Evolutionary conservation across 30 jellyfish, hydroid and myxozoan genomes (phyloP), one percentile per base, ranked within the genome.

Genomic region (Nemopilema nomurai): DNA sequence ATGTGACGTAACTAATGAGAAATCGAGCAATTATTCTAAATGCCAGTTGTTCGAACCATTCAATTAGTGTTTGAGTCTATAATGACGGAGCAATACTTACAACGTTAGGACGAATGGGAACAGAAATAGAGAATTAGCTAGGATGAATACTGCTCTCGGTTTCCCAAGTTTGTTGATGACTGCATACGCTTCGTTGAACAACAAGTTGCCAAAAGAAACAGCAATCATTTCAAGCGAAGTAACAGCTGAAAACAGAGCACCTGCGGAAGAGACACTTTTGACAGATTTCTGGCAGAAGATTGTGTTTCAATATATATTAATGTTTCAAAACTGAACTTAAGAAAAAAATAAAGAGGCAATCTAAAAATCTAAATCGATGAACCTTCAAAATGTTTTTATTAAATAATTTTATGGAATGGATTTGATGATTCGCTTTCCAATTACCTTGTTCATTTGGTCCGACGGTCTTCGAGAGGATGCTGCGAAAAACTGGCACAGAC

Each of bases 391-490:
- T n/a, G n/a, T n/a, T n/a, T n/a, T n/a, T n/a, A n/a, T n/a, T n/a
- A n/a, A n/a, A n/a, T n/a, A n/a, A n/a, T n/a, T n/a, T n/a, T n/a
- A n/a, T n/a, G n/a, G n/a, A n/a, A n/a, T n/a, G n/a, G n/a, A n/a
- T n/a, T n/a, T n/a, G 13, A 41, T 41, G 57, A 41, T 41, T 41
- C 9, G 57, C n/a, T n/a, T n/a, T 41, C 57, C 13, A 57, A n/a
- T 64, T 71, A 91, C 97, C 97, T 86, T 91, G 97, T 74, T 91
- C 97, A 57, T 80, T 86, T 17, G 82, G 95, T 1, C 78, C 90
- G 26, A 91, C 97, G 7, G 96, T 78, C 69, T 80, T 76, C 41
- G 97, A 91, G 49, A 91, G 62, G 21, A 77, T 68, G 24, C 92
- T 85, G n/a, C 96, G 92, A 85, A 71, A 85, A 8, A 91, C 62